phyloP scores from a whole-genome alignment of 2,888 invertebrate genomes.

The Hirudinaria manillensis region DNA sequence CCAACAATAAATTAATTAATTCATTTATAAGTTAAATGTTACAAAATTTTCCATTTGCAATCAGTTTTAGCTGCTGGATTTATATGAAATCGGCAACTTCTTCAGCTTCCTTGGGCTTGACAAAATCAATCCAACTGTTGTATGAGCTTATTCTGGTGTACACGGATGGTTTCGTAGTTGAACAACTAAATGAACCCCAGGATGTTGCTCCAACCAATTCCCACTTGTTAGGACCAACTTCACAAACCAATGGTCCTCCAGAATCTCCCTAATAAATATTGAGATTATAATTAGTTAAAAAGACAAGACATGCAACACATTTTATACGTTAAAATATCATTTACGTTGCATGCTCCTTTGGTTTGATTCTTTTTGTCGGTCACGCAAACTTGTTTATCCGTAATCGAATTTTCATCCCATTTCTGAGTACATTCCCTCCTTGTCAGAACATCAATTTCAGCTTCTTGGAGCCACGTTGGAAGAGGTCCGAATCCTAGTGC shows the following conservation, averaged over 20 bases:
- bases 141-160: slow-evolving; percentile 33
- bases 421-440: neutral
- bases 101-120: too few species aligned
- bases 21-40: too few species aligned
- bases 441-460: slow-evolving; percentile 23
- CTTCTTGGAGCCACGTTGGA: slow-evolving; percentile 20
- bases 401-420: slow-evolving; percentile 7
- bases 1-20: too few species aligned
- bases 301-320: neutral
- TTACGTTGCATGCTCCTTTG: slow-evolving; percentile 29
- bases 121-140: slow-evolving; percentile 36
- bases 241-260: slow-evolving; percentile 32
- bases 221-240: neutral
- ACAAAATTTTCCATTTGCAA: too few species aligned
- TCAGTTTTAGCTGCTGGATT: too few species aligned
- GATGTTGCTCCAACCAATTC: slow-evolving; percentile 31
- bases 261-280: slow-evolving; percentile 31
- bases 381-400: slow-evolving; percentile 26
- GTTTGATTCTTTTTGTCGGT: neutral
- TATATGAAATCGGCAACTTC: too few species aligned
- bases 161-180: slow-evolving; percentile 31
- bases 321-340: slow-evolving; percentile 8
- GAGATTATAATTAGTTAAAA: neutral
- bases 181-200: slow-evolving; percentile 32
- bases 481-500: slow-evolving; percentile 20